Conservation (phyloP, 2,888 invertebrate species). For the Labia minor region DNA sequence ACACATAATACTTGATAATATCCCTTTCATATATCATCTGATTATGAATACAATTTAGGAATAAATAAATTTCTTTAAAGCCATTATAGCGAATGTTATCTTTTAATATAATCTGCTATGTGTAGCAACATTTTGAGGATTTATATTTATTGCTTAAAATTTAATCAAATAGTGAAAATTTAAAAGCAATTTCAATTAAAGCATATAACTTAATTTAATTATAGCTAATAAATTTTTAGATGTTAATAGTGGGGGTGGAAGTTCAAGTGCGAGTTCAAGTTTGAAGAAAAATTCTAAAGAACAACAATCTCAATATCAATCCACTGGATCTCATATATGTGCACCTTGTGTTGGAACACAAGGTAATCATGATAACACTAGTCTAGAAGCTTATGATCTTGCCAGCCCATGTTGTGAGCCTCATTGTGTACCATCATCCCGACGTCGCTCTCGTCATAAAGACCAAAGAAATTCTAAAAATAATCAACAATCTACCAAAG, state of each 20-base stretch:
- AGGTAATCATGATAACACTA: conserved; percentile 57
- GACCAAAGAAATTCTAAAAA: conserved; percentile 45
- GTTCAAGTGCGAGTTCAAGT: neutral
- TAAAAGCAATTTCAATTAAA: too few species aligned
- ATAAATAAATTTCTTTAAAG: too few species aligned
- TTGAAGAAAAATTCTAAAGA: neutral
- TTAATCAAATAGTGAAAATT: too few species aligned
- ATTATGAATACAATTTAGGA: too few species aligned
- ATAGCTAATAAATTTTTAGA: too few species aligned
- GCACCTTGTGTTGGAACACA: conserved; percentile 56
- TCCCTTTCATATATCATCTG: too few species aligned
- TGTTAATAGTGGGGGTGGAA: neutral
- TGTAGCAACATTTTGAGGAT: too few species aligned
- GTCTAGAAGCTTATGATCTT: conserved; percentile 73
- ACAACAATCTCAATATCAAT: conserved; percentile 14
- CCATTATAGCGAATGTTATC: too few species aligned
- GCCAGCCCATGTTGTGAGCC: conserved; percentile 81
- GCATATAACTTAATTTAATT: too few species aligned
- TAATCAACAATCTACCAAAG: conserved; percentile 14
- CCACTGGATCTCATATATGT: conserved; percentile 35
- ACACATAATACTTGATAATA: too few species aligned
- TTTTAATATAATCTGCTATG: too few species aligned
- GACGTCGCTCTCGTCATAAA: conserved; percentile 41
- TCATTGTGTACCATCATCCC: conserved; percentile 63
- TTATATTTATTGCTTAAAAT: too few species aligned